Base-by-base conservation (phyloP, 2,797 vertebrate species). In the Falco rusticolus region DNA sequence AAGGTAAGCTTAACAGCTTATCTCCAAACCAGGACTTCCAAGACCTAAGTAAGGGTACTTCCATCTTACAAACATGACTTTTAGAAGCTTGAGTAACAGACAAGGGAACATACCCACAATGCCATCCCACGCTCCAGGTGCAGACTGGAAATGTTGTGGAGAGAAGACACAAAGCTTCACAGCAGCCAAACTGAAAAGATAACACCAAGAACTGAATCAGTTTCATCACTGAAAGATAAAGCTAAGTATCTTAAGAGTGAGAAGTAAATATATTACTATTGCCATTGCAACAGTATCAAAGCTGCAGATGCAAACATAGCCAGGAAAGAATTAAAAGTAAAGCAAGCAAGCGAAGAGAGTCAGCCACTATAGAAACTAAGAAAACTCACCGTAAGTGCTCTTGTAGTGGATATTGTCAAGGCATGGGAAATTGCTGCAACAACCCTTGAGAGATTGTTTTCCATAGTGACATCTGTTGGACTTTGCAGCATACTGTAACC, bases 381-480 rank as follows among this genome's bases (percentile, higher is more conserved):
- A 60, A 87, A 90, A 95, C 98, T 98, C 92, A 99, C 99, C 0
- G 99, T 99, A 76, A 99, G 98, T 2, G 99, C 99, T 94, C 98
- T 98, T 15, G 99, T 99, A 93, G 99, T 99, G 41, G 99, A 99
- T 11, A 98, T 98, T 86, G 99, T 98, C 68, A 99, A 95, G 2
- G 99, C 99, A 5, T 99, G 99, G 61, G 98, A 99, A 96, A 99
- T 97, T 0, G 98, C 98, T 5, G 99, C 98, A 77, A 99, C 97
- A 37, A 99, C 99, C 81, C 99, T 98, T 18, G 99, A 99, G 79
- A 99, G 98, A 95, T 99, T 99, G 97, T 99, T 99, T 95, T 99
- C 99, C 97, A 99, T 75, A 20, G 99, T 99, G 88, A 99, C 97
- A 41, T 99, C 99, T 17, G 99, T 98, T 71, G 98, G 97, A 60